A percentile compares a stretch with the other conserved stretches of the same genome.
Evolutionary conservation across 2,113 vertebrate species (phyloP).

Genomic region (Puffinus mauretanicus): DNA sequence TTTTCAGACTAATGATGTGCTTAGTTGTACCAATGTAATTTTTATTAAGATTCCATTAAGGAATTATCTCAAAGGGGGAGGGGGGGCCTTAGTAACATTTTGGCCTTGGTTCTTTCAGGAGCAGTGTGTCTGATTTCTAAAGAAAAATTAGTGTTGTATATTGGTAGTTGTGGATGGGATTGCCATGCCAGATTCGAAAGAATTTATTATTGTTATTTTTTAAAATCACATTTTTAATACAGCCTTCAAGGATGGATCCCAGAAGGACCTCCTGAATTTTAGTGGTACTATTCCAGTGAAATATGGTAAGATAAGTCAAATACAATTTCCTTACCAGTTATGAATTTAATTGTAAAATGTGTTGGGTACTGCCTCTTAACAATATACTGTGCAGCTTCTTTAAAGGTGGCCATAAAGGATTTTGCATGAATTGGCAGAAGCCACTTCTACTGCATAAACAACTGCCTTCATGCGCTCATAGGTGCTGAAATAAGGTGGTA

Average conservation of each 20-base stretch:
- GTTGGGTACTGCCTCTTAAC: not conserved
- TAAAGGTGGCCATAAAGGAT: not conserved
- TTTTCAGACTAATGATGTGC: not conserved
- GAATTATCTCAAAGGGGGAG: not conserved
- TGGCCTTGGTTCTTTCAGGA: not conserved
- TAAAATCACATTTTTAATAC: constrained; percentile 15
- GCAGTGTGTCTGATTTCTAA: not conserved
- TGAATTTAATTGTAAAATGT: not conserved
- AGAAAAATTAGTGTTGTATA: not conserved
- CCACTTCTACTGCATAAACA: not conserved
- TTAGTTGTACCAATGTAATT: not conserved
- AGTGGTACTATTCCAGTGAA: constrained; percentile 86
- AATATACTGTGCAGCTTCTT: not conserved
- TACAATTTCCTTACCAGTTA: not conserved
- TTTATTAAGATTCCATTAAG: not conserved
- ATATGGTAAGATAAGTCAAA: constrained; percentile 78
- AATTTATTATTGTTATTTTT: not conserved
- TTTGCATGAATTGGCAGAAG: not conserved
- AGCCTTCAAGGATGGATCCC: constrained; percentile 91
- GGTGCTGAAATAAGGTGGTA: not conserved
- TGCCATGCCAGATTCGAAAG: not conserved
- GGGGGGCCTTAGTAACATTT: not conserved
- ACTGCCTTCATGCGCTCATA: not conserved
- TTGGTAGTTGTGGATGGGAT: not conserved
- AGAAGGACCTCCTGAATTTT: constrained; percentile 91